A percentile compares a stretch with the other conserved stretches of the same genome.
These are phyloP conservation scores for Ahaetulla prasina DNA, from an alignment of 2,113 vertebrate genomes.

Conservation along the genomic window DNA sequence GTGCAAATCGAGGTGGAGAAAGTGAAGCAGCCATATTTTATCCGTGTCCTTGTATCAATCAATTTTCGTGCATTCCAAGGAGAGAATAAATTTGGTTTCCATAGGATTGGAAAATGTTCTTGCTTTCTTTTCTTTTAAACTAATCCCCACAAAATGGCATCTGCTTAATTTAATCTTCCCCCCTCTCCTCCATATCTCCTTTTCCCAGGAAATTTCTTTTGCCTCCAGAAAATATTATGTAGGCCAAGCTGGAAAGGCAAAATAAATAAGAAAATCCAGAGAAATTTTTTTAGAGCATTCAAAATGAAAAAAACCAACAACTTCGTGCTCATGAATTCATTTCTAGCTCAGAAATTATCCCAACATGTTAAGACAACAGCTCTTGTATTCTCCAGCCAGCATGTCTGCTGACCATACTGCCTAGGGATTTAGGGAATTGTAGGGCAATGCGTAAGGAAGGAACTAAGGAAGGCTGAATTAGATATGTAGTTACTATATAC, in stretches of 20 bases:
- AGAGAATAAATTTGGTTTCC: slow-evolving; percentile 56
- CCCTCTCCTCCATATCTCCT: slow-evolving; percentile 7
- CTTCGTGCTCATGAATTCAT: background rate
- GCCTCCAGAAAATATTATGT: slow-evolving; percentile 15
- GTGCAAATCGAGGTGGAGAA: slow-evolving; percentile 47
- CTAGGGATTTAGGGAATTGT: background rate
- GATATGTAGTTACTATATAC: background rate
- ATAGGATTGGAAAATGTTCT: slow-evolving; percentile 54
- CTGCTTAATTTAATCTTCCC: slow-evolving; percentile 35
- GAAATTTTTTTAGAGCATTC: background rate
- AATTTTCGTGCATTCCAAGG: slow-evolving; percentile 58
- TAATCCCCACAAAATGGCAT: slow-evolving; percentile 43
- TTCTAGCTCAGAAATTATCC: background rate
- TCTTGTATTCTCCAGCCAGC: background rate
- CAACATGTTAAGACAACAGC: background rate
- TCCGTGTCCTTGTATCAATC: slow-evolving; percentile 62
- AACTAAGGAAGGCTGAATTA: background rate
- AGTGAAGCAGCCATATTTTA: slow-evolving; percentile 50
- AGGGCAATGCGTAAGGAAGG: background rate
- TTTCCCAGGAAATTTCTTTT: slow-evolving; percentile 31
- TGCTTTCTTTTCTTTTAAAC: slow-evolving; percentile 26
- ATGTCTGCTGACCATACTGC: background rate
- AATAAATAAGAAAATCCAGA: background rate
- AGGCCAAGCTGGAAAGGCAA: background rate
- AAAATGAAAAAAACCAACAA: background rate